Percentiles rank a stretch among this genome's conserved stretches.
These are phyloP conservation scores for Takifugu ocellatus DNA, from an alignment of 2,797 vertebrate genomes.

Conservation along the genomic window DNA sequence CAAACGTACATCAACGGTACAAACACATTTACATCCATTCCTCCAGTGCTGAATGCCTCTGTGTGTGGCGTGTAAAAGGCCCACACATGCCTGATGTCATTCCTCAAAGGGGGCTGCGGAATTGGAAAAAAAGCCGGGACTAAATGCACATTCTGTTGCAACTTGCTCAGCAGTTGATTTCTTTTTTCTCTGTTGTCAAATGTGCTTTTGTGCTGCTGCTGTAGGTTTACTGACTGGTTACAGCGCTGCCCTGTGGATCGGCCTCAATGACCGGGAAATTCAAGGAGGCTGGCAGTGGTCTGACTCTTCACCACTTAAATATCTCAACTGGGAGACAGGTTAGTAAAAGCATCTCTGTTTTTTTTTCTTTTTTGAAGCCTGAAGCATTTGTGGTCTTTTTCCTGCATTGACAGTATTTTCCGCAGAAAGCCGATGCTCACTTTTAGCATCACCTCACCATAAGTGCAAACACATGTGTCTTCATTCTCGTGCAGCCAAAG, in stretches of 20 bases:
- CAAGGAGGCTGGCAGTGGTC: slow-evolving; percentile 99
- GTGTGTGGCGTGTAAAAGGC: neutral
- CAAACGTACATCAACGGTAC: slow-evolving; percentile 98
- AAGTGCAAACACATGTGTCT: slow-evolving; percentile 19
- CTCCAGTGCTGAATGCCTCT: too few relatives aligned
- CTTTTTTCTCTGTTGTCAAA: too few relatives aligned
- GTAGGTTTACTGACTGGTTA: slow-evolving; percentile 86
- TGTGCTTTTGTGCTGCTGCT: slow-evolving; percentile 5
- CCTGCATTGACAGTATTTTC: neutral
- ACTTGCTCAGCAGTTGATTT: too few relatives aligned
- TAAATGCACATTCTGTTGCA: too few relatives aligned
- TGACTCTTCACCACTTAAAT: slow-evolving; percentile 92
- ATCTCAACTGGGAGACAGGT: slow-evolving; percentile 98
- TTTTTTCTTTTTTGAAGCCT: slow-evolving; percentile 14
- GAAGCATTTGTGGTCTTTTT: slow-evolving; percentile 19
- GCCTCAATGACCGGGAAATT: slow-evolving; percentile 94
- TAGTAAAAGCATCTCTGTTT: slow-evolving; percentile 49
- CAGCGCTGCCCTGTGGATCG: slow-evolving; percentile 92
- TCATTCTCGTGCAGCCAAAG: neutral
- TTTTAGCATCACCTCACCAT: slow-evolving; percentile 24
- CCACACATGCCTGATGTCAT: too few relatives aligned
- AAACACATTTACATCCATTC: too few relatives aligned
- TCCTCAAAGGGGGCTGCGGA: too few relatives aligned
- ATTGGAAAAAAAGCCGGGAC: too few relatives aligned
- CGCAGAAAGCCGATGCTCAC: slow-evolving; percentile 6